Base-by-base conservation (phyloP, 2,797 vertebrate genomes). In the Lacerta agilis region DNA sequence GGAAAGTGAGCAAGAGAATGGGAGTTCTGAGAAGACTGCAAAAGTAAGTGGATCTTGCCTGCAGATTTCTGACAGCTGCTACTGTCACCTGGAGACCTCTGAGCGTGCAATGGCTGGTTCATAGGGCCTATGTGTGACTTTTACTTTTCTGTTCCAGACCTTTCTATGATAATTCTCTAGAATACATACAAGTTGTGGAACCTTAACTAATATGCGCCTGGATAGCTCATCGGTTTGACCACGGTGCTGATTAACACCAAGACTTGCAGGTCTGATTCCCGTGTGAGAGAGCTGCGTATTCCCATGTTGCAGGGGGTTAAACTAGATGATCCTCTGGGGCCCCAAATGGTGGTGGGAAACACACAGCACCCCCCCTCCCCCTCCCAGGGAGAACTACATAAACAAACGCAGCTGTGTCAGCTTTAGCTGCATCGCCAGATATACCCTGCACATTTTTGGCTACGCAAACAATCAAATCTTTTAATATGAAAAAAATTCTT, bases 401-500 rank as follows among this genome's bases (percentile, higher is more conserved):
- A 3, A n/a, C 25, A 27, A 27, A 13, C 41, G 49, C 76, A 58
- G 49, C 49, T 82, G 41, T 29, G n/a, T 23, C 15, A 17, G 77
- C 38, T 25, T 13, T 29, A 0, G 29, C 23, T 69, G 7, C 29
- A n/a, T 45, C 58, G 15, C 55, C 33, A 33, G 23, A 69, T 55
- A 2, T 25, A 33, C 27, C 11, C 33, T 27, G 33, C 8, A 2
- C 10, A n/a, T 29, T 61, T 15, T 5, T 2, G 33, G 58, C 71
- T 66, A 85, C 1, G 38, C 4, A 38, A 81, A 77, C 64, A 64
- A 73, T 8, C 20, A 71, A 18, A 0, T 67, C 78, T 71, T 92
- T 92, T 80, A 49, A 55, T 78, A 87, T 3, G 79, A 55, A 55
- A 55, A 41, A 33, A 25, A 13, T 5, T 29, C 79, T 79, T 90